Evolutionary conservation across 2,797 vertebrate genomes (phyloP).

Genomic region (Lithobates sylvaticus): DNA sequence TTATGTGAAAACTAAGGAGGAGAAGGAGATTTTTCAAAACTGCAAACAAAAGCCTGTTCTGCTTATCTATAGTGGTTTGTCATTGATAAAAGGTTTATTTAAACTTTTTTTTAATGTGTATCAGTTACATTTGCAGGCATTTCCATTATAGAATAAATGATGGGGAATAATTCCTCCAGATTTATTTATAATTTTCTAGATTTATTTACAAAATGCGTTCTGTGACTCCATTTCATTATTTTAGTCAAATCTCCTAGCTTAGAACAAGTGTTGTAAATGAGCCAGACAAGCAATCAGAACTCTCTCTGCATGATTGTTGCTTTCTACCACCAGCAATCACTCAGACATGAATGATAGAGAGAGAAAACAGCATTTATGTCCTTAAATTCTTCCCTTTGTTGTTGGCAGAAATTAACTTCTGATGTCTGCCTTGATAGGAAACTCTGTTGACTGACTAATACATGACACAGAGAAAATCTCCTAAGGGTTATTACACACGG

Average conservation of each 20-base stretch:
- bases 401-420: conserved; percentile 52
- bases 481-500: conserved; percentile 27
- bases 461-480: conserved; percentile 9
- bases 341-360: conserved; percentile 40
- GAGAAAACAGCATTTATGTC: conserved; percentile 54
- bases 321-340: conserved; percentile 45
- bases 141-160: not conserved
- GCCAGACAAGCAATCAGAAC: conserved; percentile 42
- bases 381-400: conserved; percentile 38
- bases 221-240: conserved; percentile 27
- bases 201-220: conserved; percentile 25
- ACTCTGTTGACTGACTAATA: conserved; percentile 19
- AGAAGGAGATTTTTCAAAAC: no score
- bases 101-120: no score
- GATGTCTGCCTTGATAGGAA: conserved; percentile 25
- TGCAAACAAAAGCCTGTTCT: no score
- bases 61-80: no score
- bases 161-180: not conserved
- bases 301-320: conserved; percentile 47
- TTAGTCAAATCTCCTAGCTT: conserved; percentile 47
- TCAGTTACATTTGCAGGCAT: not conserved
- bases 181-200: not conserved
- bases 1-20: no score
- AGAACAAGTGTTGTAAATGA: conserved; percentile 50
- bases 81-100: no score